Evolutionary conservation across 2,888 invertebrate genomes (phyloP), one percentile per base, ranked within the genome.

Genomic region (Andrena chrysosceles): DNA sequence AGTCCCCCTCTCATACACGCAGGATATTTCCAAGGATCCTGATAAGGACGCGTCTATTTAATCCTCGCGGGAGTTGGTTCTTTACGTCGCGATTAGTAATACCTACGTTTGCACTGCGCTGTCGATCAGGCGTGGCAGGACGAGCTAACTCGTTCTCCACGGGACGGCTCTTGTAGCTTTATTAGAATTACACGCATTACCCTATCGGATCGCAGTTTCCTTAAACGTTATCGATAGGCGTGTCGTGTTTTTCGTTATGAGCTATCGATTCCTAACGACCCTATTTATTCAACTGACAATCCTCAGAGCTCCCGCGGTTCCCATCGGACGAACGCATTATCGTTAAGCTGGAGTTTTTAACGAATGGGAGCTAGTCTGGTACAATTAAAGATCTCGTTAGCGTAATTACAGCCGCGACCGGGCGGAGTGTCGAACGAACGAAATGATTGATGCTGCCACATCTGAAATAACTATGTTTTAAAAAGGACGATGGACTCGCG

Each of bases 151-250:
- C n/a, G 63, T 20, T 63, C 20, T 13, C 20, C 23, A 3, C 48
- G 23, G 59, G 20, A 20, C n/a, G 7, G 26, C 5, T 33, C 68
- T 59, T 20, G 60, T 35, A 49, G 26, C 60, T 75, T 69, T 49
- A 35, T 75, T 56, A 60, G 3, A 33, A 68, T 74, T 49, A 33
- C 26, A 59, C 42, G 42, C n/a, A 59, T 59, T 68, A 67, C 42
- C 54, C 1, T 20, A 23, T 31, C 59, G 35, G 6, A n/a, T 10
- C 54, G 42, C 20, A 20, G 20, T 42, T 62, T 7, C 29, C 66
- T 35, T 10, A 2, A 54, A 31, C 6, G 29, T 35, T 56, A 33
- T 33, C 72, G 52, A 64, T 13, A 16, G 8, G 20, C 20, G 26
- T 49, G 26, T 3, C 16, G 13, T 3, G 7, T 6, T 6, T 31